Base-by-base conservation (phyloP, 2,797 vertebrate genomes). In the Lophotriccus pileatus region DNA sequence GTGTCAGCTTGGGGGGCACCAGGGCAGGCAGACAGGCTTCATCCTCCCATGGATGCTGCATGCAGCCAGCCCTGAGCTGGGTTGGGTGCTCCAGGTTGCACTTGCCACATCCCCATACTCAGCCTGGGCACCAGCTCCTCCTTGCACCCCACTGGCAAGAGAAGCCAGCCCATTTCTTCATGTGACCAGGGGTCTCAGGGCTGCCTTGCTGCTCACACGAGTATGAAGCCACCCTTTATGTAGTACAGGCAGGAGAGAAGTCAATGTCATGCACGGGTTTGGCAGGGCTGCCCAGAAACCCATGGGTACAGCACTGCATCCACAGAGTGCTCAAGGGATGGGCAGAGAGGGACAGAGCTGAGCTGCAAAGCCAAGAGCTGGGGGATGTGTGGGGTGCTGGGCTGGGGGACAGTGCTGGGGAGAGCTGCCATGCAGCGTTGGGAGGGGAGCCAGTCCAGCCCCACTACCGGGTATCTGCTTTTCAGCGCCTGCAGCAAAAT, bases 141-240 rank as follows among this genome's bases (percentile, higher is more conserved):
- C 52, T 52, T 47, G 3, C 20, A 17, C 23, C 39, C 56, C 3
- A 1, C 50, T 28, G 43, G 10, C 17, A 52, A n/a, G 43, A 87
- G 28, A 58, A 68, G 30, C 12, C 34, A 63, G 30, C 15, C 7
- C 9, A 0, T 7, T 24, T 21, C 22, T 28, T 12, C 18, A 7
- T 39, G 1, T 6, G 8, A 22, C 9, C 2, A 0, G 0, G 6
- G 4, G 6, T 28, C 32, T 81, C 63, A 56, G 62, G 25, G 37
- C 8, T 77, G 16, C 62, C 2, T 2, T 34, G 11, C 6, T 0
- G 0, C 39, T 67, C 1, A 0, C n/a, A 24, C 0, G 0, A 32
- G 1, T 8, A 27, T 30, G 18, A 52, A 85, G 16, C 27, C 36
- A n/a, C 3, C 2, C 7, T 64, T 62, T 23, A 14, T 9, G 30